phyloP scores from a whole-genome alignment of 2,888 invertebrate species.

The Stratiomys singularior region DNA sequence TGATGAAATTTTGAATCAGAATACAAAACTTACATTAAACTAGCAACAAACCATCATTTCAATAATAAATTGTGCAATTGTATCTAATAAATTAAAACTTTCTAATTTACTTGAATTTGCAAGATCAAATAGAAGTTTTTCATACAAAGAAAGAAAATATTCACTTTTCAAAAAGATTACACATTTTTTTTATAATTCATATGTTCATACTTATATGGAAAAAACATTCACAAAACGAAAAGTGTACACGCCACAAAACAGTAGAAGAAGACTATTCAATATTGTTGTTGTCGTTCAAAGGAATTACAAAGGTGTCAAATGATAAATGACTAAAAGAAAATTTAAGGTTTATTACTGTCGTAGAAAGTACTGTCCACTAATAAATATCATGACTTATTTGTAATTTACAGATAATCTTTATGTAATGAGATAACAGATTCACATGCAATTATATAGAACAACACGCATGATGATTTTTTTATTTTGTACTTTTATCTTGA shows the following conservation, averaged over 20 bases:
- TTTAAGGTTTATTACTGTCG: background rate
- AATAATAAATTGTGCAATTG: background rate
- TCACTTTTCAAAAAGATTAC: background rate
- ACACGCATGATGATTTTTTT: background rate
- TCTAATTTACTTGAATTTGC: slow-evolving; percentile 14
- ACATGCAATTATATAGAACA: slow-evolving; percentile 11
- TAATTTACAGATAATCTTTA: background rate
- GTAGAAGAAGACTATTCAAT: slow-evolving; percentile 53
- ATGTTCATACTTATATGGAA: background rate
- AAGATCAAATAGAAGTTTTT: background rate
- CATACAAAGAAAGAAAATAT: slow-evolving; percentile 25
- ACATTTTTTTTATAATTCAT: background rate
- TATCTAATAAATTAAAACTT: background rate
- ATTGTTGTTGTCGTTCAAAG: slow-evolving; percentile 5
- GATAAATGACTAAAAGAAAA: background rate
- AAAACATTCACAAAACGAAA: slow-evolving; percentile 56
- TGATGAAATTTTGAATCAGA: background rate
- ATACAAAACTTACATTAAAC: no score
- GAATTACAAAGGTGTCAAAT: slow-evolving; percentile 33
- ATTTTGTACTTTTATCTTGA: no score
- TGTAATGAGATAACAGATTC: background rate
- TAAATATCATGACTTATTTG: background rate
- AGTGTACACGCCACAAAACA: slow-evolving; percentile 63
- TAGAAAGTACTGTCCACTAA: background rate
- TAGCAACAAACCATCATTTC: no score